Conservation (phyloP, 2,113 vertebrate species). For the Microcebus jonahi region DNA sequence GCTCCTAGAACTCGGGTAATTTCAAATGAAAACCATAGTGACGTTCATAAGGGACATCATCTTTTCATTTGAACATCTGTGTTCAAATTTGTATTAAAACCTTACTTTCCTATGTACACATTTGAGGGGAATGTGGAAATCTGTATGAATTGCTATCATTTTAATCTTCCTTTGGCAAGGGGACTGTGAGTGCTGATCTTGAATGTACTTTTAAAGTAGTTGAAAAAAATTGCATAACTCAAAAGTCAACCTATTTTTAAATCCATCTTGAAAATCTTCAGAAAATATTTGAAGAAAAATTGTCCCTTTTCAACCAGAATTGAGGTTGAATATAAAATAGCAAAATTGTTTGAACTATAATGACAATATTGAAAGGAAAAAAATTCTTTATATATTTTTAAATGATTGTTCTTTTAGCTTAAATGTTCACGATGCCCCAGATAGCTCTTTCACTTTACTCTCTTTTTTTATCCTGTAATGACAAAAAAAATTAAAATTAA, state of each 20-base stretch:
- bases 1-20: not conserved
- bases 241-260: conserved; percentile 49
- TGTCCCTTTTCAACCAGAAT: conserved; percentile 38
- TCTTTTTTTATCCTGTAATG: not conserved
- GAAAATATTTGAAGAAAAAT: conserved; percentile 13
- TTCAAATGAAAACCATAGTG: not conserved
- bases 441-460: not conserved
- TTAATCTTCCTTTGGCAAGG: not conserved
- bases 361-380: conserved; percentile 23
- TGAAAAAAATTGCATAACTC: not conserved
- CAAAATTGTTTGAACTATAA: conserved; percentile 28
- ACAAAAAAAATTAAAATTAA: conserved; percentile 23
- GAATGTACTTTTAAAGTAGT: conserved; percentile 17
- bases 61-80: not conserved
- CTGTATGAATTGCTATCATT: not conserved
- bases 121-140: not conserved
- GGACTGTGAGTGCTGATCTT: not conserved
- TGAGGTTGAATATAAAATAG: conserved; percentile 46
- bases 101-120: not conserved
- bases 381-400: not conserved
- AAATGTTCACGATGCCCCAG: conserved; percentile 43
- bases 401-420: conserved; percentile 54
- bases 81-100: not conserved
- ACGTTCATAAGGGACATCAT: not conserved
- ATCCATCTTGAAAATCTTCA: conserved; percentile 44